Base-by-base conservation (phyloP, 2,113 vertebrate species). In the Bubo blakistoni region DNA sequence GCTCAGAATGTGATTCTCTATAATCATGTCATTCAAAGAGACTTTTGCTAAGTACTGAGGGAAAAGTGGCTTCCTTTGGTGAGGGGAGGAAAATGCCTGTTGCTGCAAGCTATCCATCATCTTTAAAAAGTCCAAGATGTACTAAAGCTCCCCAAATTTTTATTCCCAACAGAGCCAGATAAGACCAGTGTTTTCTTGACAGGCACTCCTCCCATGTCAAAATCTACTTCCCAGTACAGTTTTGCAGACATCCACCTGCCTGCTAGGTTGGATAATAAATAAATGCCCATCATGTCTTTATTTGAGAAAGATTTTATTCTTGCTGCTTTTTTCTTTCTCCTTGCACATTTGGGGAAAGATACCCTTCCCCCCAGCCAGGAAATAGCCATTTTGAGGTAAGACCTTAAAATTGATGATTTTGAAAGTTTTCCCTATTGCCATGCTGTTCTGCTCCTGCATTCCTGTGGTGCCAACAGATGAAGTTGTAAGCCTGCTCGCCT, bases 401-500 rank as follows among this genome's bases (percentile, higher is more conserved):
- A 85, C 59, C 76, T 97, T 97, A 90, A 96, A 96, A 97, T 51
- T 86, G 95, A 97, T 97, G 92, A 97, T 96, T 98, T 98, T 94
- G 94, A 96, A 97, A 95, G 81, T 94, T 97, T 96, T 89, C 83
- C 84, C 76, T 88, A 87, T 93, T 95, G 82, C 96, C 96, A 96
- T 88, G 94, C 97, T 97, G 97, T 95, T 97, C 97, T 91, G 89
- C 86, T 98, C 84, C 97, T 27, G 90, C 79, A 84, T 97, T 97
- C 97, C 97, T 97, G 97, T 66, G 29, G 95, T 54, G 93, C 85
- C 95, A 97, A 87, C 95, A 98, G 96, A 98, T 97, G 96, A 98
- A 97, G 96, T 94, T 97, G 96, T 97, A 96, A 98, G 95, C 82
- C 81, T 97, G 88, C 92, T 96, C 49, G 95, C 95, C 93, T 97